A percentile compares a stretch with the other conserved stretches of the same genome.
These are phyloP conservation scores for Amphiprion clarkii DNA, from an alignment of 2,797 vertebrate species.

Conservation along the genomic window DNA sequence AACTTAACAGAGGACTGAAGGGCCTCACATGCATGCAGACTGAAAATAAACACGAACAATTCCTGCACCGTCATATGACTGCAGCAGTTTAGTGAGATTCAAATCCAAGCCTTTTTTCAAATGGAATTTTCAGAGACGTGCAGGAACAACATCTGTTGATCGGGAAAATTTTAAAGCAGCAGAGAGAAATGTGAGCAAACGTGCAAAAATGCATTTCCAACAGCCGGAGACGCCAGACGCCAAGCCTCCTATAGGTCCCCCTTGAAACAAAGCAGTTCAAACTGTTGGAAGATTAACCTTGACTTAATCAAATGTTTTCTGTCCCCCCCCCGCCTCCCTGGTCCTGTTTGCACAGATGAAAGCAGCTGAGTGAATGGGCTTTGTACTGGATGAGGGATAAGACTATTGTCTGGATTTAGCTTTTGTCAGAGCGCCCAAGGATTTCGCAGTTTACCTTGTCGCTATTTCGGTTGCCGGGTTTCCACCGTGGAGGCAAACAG, in stretches of 20 bases:
- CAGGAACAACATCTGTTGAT: no score
- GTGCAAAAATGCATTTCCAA: neutral
- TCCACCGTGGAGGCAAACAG: conserved; percentile 32
- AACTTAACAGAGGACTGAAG: neutral
- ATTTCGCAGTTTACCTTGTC: conserved; percentile 52
- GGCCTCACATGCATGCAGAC: neutral
- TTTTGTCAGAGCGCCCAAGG: conserved; percentile 45
- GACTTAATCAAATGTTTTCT: conserved; percentile 70
- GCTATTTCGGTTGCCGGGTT: conserved; percentile 40
- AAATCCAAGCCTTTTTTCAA: neutral
- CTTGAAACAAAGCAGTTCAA: conserved; percentile 54
- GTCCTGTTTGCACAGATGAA: conserved; percentile 72
- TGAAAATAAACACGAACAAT: conserved; percentile 5
- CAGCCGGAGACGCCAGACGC: conserved; percentile 1
- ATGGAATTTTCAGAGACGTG: neutral
- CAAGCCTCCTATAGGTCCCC: conserved; percentile 16
- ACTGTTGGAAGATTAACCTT: conserved; percentile 69
- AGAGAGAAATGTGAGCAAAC: no score
- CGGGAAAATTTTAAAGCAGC: no score
- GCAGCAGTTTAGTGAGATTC: neutral
- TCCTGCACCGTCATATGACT: neutral
- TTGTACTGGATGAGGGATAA: conserved; percentile 67
- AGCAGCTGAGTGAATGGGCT: conserved; percentile 66
- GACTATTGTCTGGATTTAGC: conserved; percentile 66
- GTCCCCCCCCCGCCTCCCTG: conserved; percentile 28